phyloP scores from a whole-genome alignment of 2,113 vertebrate species.

The Cottus gobio region DNA sequence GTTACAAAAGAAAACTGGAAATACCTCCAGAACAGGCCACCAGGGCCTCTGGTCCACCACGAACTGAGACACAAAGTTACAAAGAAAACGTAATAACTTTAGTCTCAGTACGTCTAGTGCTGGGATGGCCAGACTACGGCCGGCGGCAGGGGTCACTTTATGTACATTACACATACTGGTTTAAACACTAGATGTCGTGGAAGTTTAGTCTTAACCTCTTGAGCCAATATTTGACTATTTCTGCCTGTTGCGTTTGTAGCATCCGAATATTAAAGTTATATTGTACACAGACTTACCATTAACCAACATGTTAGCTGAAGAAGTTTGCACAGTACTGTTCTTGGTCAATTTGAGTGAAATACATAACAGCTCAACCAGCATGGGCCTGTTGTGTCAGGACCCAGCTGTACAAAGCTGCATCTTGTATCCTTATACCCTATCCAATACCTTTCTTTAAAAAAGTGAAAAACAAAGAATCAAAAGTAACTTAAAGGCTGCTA shows the following conservation, averaged over 20 bases:
- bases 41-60: background rate
- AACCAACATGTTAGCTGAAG: background rate
- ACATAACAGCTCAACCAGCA: background rate
- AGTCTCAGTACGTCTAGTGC: too few relatives aligned
- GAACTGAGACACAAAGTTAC: background rate
- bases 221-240: background rate
- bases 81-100: too few relatives aligned
- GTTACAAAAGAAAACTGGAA: background rate
- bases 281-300: background rate
- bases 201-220: background rate
- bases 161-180: background rate
- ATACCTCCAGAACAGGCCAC: background rate
- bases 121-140: too few relatives aligned
- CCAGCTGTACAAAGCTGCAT: background rate
- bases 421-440: background rate
- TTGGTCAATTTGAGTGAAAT: constrained; percentile 23
- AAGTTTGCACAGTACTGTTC: background rate
- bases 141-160: background rate
- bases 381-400: background rate
- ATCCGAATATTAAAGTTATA: background rate
- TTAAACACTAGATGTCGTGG: background rate
- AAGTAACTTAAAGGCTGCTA: background rate
- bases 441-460: background rate
- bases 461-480: background rate
- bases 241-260: background rate